These are phyloP conservation scores for Montipora sp. DNA, from an alignment of 64 coral and sea anemone species.

Conservation along the genomic window DNA sequence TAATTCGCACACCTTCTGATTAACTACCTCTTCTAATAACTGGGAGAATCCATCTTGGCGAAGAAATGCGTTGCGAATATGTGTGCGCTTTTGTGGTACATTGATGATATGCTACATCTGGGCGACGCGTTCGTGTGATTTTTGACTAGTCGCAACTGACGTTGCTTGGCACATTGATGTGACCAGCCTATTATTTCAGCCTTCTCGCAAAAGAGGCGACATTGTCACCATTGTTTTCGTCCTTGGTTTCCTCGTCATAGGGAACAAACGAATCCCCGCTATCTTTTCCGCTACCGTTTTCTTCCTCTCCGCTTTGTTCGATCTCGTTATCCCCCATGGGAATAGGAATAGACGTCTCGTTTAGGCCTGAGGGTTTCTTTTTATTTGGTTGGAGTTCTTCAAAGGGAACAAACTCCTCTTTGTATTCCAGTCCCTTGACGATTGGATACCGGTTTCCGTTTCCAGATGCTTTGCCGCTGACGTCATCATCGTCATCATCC, in stretches of 20 bases:
- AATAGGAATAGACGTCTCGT: neutral
- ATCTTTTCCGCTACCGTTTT: neutral
- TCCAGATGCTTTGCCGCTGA: neutral
- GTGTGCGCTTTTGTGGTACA: neutral
- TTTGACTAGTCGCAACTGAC: neutral
- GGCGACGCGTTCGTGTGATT: neutral
- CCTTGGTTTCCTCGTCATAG: slow-evolving; percentile 5
- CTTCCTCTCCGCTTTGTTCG: slow-evolving; percentile 20
- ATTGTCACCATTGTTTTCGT: slow-evolving; percentile 5
- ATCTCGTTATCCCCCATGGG: no score
- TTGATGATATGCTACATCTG: neutral
- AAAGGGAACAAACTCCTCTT: slow-evolving; percentile 6
- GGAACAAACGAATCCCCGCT: neutral
- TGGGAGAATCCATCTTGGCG: neutral
- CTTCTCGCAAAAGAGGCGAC: slow-evolving; percentile 4
- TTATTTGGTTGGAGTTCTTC: neutral
- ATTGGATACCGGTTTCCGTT: slow-evolving; percentile 14
- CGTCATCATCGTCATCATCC: neutral
- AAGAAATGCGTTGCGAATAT: neutral
- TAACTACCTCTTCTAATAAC: neutral
- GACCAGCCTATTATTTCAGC: neutral
- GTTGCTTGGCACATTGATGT: neutral
- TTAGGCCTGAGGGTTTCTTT: neutral
- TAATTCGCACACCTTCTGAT: no score
- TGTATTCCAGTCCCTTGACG: neutral